These are phyloP conservation scores for Scaptomyza parva DNA, from an alignment of 2,888 invertebrate species.

Conservation along the genomic window DNA sequence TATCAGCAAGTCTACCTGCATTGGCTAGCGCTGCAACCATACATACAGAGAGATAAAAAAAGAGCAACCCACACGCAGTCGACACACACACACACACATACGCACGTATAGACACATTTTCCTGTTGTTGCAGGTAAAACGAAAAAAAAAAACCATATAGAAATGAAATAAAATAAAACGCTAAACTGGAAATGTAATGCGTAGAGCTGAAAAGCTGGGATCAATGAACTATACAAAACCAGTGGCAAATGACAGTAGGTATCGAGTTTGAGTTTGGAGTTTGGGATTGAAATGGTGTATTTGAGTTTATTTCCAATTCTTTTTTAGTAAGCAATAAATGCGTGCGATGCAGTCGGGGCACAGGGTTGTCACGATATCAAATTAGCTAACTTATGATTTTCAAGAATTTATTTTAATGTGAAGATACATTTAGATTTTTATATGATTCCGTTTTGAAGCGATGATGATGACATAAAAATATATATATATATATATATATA, in stretches of 20 bases:
- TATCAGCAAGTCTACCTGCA: constrained; percentile 44
- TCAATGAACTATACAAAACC: constrained; percentile 68
- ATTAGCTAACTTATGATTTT: too few relatives aligned
- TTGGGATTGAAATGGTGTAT: constrained; percentile 1
- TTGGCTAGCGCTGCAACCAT: constrained; percentile 44
- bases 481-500: too few relatives aligned
- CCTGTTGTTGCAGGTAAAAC: constrained; percentile 76
- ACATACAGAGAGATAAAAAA: constrained; percentile 70
- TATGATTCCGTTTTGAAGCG: too few relatives aligned
- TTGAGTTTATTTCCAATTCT: constrained; percentile 30
- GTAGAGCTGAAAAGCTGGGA: constrained; percentile 70
- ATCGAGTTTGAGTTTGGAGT: constrained; percentile 25
- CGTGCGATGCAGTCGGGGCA: background rate
- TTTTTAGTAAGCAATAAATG: constrained; percentile 52
- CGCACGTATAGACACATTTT: constrained; percentile 59
- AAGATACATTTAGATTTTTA: too few relatives aligned
- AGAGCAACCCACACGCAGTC: constrained; percentile 43
- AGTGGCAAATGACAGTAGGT: constrained; percentile 52
- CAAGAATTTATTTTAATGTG: too few relatives aligned
- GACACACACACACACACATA: constrained; percentile 10
- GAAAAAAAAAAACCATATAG: constrained; percentile 45
- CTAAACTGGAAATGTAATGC: constrained; percentile 77
- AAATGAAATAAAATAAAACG: constrained; percentile 69
- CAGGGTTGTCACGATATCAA: background rate
- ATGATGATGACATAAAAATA: too few relatives aligned